Conservation (phyloP, 2,888 invertebrate genomes). For the Andrena bicolor region DNA sequence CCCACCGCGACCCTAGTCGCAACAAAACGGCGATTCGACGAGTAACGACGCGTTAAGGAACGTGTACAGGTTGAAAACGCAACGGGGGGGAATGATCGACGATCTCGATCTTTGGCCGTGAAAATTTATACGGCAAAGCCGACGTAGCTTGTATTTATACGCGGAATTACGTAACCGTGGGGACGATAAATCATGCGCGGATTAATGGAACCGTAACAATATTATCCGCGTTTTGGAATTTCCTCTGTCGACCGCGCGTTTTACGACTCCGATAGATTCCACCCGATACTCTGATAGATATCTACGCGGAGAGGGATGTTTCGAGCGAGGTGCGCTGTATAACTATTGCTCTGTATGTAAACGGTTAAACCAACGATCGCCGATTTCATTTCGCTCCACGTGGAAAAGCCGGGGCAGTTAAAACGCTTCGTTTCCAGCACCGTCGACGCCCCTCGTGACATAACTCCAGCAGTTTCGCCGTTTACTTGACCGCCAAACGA, state of each 20-base stretch:
- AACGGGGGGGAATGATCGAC: constrained; percentile 3
- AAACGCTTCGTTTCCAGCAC: background rate
- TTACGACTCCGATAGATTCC: constrained; percentile 50
- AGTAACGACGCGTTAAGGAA: background rate
- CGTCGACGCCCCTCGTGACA: background rate
- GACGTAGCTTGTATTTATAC: constrained; percentile 46
- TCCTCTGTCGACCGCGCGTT: constrained; percentile 40
- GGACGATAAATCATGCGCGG: constrained; percentile 54
- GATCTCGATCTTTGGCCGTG: constrained; percentile 3
- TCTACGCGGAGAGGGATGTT: constrained; percentile 1
- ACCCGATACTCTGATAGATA: constrained; percentile 34
- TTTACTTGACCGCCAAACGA: constrained; percentile 15
- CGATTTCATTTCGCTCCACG: background rate
- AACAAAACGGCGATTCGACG: constrained; percentile 5
- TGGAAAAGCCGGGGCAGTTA: background rate
- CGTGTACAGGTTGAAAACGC: background rate
- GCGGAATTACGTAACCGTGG: constrained; percentile 40
- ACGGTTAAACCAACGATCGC: background rate
- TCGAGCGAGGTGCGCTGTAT: background rate
- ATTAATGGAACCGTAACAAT: constrained; percentile 66
- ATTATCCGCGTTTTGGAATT: constrained; percentile 54
- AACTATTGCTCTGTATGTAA: background rate
- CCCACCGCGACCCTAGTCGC: background rate
- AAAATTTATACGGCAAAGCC: constrained; percentile 30
- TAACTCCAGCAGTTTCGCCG: background rate